Evolutionary conservation across 1,140 invertebrate species (phyloP).

Genomic region (Bombus difficillimus): DNA sequence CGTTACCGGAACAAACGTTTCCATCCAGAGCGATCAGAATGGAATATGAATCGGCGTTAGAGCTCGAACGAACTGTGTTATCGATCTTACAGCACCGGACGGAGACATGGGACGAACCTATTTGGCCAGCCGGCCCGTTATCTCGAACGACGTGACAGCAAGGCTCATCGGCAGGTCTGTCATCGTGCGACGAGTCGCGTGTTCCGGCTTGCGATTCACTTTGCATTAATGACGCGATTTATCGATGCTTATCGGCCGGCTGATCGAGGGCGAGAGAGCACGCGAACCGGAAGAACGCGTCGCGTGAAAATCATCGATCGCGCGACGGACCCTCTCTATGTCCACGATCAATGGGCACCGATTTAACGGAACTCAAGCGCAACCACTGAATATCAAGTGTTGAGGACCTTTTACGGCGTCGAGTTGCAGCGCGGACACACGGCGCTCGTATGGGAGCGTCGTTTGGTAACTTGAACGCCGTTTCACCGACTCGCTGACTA

Average conservation of each 20-base stretch:
- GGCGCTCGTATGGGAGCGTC: slow-evolving; percentile 2
- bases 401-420: slow-evolving; percentile 24
- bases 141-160: slow-evolving; percentile 58
- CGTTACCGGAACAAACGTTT: slow-evolving; percentile 40
- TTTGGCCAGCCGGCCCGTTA: slow-evolving; percentile 63
- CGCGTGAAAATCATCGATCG: slow-evolving; percentile 31
- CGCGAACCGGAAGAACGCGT: slow-evolving; percentile 32
- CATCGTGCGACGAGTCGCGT: slow-evolving; percentile 44
- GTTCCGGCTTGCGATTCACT: slow-evolving; percentile 40
- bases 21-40: slow-evolving; percentile 28
- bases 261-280: neutral
- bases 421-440: neutral
- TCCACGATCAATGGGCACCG: neutral
- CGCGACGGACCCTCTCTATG: no score
- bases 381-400: slow-evolving; percentile 30
- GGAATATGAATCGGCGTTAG: slow-evolving; percentile 50
- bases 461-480: neutral
- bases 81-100: slow-evolving; percentile 15
- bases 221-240: slow-evolving; percentile 60
- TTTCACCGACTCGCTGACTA: neutral
- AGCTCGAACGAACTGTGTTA: neutral
- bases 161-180: slow-evolving; percentile 51
- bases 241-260: slow-evolving; percentile 6
- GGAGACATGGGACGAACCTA: slow-evolving; percentile 45
- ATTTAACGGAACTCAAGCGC: slow-evolving; percentile 46